Conservation (phyloP, 1,140 invertebrate genomes). For the Ganaspis sp. region DNA sequence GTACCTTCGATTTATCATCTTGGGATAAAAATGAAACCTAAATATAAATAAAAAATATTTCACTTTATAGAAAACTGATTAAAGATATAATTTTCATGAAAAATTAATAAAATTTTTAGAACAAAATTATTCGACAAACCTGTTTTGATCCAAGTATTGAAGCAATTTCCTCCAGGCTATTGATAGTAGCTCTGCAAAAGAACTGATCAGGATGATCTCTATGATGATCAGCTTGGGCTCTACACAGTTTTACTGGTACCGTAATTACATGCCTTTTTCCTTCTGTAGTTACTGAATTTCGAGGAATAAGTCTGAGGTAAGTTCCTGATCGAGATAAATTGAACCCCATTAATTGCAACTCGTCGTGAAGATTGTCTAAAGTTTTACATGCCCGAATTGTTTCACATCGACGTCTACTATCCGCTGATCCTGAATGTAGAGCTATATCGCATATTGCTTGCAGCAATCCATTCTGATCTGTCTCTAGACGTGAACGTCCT, state of each 20-base stretch:
- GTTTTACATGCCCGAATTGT: not conserved
- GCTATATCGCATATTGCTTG: no score
- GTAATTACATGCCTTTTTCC: no score
- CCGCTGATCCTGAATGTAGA: no score
- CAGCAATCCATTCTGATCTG: no score
- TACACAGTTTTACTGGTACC: no score
- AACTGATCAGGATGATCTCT: not conserved
- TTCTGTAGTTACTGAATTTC: not conserved
- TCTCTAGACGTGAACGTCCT: no score
- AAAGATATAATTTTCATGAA: not conserved
- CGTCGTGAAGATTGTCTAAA: no score
- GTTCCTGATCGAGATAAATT: not conserved
- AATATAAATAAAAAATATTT: no score
- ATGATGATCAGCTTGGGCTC: no score
- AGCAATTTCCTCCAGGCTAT: constrained; percentile 33
- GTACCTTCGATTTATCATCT: constrained; percentile 67
- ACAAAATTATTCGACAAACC: constrained; percentile 8
- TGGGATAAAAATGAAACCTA: constrained; percentile 33
- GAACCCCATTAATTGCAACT: not conserved
- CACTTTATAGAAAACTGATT: no score
- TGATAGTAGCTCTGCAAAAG: constrained; percentile 31
- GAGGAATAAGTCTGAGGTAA: not conserved
- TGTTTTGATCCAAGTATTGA: constrained; percentile 41
- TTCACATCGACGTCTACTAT: no score
- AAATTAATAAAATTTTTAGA: no score